phyloP scores from a whole-genome alignment of 2,113 vertebrate genomes.

The Pelmatolapia mariae region DNA sequence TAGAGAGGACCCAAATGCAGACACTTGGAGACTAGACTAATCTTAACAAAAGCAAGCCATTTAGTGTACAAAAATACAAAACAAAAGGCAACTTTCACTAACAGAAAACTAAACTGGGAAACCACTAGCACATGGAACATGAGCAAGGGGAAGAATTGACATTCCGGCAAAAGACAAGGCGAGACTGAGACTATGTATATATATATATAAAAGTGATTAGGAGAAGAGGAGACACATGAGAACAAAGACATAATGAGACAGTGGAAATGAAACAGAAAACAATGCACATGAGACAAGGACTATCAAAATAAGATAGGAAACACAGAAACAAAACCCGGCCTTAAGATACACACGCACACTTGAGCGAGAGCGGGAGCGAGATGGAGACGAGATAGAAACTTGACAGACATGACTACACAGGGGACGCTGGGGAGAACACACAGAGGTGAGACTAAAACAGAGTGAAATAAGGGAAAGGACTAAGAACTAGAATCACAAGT shows the following conservation, averaged over 20 bases:
- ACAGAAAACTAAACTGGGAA: neutral
- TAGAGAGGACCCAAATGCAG: neutral
- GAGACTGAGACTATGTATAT: neutral
- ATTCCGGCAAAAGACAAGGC: neutral
- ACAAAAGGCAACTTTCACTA: neutral
- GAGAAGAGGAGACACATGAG: neutral
- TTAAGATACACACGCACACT: neutral
- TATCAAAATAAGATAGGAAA: neutral
- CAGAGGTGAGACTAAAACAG: neutral
- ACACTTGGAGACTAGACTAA: neutral
- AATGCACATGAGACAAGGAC: neutral
- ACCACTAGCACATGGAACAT: neutral
- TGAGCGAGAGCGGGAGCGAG: neutral
- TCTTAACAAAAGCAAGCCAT: neutral
- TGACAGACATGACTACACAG: neutral
- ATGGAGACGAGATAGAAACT: neutral
- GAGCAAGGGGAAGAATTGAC: neutral
- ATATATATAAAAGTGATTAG: neutral
- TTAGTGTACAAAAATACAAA: neutral
- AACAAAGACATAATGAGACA: neutral
- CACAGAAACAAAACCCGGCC: neutral
- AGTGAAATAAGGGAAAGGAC: neutral
- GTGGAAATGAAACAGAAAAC: neutral
- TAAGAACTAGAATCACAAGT: neutral
- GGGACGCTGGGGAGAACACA: neutral